phyloP scores from a whole-genome alignment of 2,888 invertebrate species.

The Danaus chrysippus region DNA sequence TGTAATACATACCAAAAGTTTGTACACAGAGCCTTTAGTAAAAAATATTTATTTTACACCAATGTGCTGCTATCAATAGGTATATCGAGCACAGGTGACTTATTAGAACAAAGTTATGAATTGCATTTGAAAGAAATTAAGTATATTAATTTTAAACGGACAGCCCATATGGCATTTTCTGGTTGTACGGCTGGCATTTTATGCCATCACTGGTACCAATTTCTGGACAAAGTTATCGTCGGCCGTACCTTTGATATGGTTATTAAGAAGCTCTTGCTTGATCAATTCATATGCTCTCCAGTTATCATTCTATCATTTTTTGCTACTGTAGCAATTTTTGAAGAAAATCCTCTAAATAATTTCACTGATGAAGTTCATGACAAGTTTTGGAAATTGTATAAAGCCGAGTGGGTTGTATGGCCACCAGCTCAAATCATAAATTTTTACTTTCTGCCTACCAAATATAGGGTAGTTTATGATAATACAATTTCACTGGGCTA shows the following conservation, averaged over 20 bases:
- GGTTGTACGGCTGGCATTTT: conserved; percentile 89
- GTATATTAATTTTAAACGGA: conserved; percentile 81
- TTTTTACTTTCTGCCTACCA: conserved; percentile 91
- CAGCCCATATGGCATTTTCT: conserved; percentile 87
- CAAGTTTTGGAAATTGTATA: conserved; percentile 88
- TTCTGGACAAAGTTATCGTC: conserved; percentile 86
- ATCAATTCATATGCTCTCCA: conserved; percentile 93
- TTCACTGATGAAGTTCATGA: conserved; percentile 83
- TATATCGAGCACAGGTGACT: conserved; percentile 88
- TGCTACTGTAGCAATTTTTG: conserved; percentile 85
- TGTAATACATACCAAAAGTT: conserved; percentile 10
- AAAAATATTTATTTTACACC: conserved; percentile 86
- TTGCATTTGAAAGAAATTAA: conserved; percentile 80
- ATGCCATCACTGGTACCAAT: conserved; percentile 93
- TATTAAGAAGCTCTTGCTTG: conserved; percentile 88
- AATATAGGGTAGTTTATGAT: conserved; percentile 93
- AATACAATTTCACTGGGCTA: conserved; percentile 92
- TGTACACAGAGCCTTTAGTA: conserved; percentile 72
- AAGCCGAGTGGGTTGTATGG: conserved; percentile 96
- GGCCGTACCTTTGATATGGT: conserved; percentile 84
- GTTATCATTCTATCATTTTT: conserved; percentile 89
- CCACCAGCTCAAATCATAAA: conserved; percentile 95
- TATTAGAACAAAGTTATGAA: conserved; percentile 91
- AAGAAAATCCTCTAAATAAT: conserved; percentile 80
- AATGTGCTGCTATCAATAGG: conserved; percentile 89